phyloP scores from a whole-genome alignment of 2,888 invertebrate genomes.

The Synanthedon andrenaeformis region DNA sequence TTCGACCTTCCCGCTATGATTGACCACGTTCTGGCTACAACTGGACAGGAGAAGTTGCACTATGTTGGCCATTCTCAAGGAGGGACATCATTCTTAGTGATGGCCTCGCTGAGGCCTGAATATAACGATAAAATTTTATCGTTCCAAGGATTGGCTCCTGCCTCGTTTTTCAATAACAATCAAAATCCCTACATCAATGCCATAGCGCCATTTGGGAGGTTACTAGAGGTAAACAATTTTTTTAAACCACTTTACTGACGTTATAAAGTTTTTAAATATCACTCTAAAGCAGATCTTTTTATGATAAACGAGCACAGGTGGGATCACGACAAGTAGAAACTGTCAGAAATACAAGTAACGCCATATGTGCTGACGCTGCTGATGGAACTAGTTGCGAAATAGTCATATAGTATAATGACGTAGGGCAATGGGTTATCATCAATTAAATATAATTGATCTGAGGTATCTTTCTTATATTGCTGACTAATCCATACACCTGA shows the following conservation, averaged over 20 bases:
- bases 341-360: no score
- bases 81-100: slow-evolving; percentile 39
- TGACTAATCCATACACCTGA: no score
- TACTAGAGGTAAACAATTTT: slow-evolving; percentile 27
- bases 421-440: no score
- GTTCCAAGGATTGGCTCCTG: slow-evolving; percentile 51
- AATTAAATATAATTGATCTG: no score
- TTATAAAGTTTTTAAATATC: background rate
- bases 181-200: slow-evolving; percentile 15
- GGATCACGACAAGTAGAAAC: no score
- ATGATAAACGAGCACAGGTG: no score
- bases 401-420: no score
- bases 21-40: slow-evolving; percentile 24
- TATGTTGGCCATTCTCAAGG: slow-evolving; percentile 54
- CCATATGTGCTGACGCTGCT: no score
- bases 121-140: slow-evolving; percentile 39
- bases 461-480: no score
- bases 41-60: slow-evolving; percentile 29
- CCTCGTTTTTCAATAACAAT: slow-evolving; percentile 32
- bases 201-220: slow-evolving; percentile 20
- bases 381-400: no score
- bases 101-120: slow-evolving; percentile 39
- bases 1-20: slow-evolving; percentile 32
- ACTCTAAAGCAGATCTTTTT: no score
- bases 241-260: background rate